Evolutionary conservation across 2,888 invertebrate genomes (phyloP).

Genomic region (Carpatolechia fugitivella): DNA sequence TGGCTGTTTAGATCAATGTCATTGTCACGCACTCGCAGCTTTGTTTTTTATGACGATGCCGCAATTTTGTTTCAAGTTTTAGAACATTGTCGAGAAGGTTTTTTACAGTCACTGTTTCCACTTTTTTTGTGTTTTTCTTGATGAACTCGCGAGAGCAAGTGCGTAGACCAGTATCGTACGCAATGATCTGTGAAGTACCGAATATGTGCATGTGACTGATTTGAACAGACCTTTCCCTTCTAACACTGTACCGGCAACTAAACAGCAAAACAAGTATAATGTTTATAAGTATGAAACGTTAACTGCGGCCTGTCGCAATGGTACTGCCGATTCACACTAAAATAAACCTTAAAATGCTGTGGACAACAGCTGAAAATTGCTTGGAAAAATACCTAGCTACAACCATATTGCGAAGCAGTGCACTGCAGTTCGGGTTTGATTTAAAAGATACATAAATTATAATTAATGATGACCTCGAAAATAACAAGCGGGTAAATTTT

Average conservation of each 20-base stretch:
- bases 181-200: neutral
- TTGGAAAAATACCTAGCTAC: neutral
- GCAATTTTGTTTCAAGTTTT: neutral
- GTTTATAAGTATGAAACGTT: slow-evolving; percentile 71
- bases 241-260: slow-evolving; percentile 67
- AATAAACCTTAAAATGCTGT: neutral
- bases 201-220: slow-evolving; percentile 3
- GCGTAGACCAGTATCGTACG: neutral
- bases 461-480: slow-evolving; percentile 4
- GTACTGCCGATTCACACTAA: neutral
- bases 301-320: slow-evolving; percentile 63
- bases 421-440: slow-evolving; percentile 4
- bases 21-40: slow-evolving; percentile 3
- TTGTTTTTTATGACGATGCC: neutral
- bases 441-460: slow-evolving; percentile 12
- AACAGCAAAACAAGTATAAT: slow-evolving; percentile 64
- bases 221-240: slow-evolving; percentile 58
- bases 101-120: slow-evolving; percentile 6
- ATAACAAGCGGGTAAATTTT: neutral
- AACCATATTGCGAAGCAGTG: neutral
- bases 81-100: neutral
- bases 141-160: neutral
- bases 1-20: slow-evolving; percentile 12
- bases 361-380: neutral
- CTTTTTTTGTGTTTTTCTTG: neutral